Percentiles rank a stretch among this genome's conserved stretches.
phyloP scores from a whole-genome alignment of 2,797 vertebrate genomes.

The Lepidocolaptes lacrymiger region DNA sequence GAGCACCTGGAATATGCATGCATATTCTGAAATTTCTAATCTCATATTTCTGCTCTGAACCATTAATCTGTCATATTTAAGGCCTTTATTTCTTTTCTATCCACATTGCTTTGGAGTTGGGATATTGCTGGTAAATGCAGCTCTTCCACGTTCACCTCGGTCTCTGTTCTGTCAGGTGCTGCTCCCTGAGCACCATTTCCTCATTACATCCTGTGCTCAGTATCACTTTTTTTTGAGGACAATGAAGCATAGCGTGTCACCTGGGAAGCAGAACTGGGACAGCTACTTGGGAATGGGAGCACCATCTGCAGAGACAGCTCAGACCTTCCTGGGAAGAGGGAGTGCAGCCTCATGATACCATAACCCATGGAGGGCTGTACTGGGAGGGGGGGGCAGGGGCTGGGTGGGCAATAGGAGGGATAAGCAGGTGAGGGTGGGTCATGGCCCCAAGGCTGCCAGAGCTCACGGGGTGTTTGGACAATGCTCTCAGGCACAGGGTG shows the following conservation, averaged over 20 bases:
- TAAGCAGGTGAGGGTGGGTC: not conserved
- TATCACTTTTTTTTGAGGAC: not conserved
- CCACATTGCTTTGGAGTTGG: not conserved
- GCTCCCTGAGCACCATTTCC: not conserved
- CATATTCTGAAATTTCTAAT: slow-evolving; percentile 41
- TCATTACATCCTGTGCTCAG: not conserved
- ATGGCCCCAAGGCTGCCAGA: not conserved
- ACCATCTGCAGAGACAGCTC: not conserved
- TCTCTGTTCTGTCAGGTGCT: not conserved
- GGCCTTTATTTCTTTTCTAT: not conserved
- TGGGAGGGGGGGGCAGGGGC: not conserved
- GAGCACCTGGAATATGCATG: slow-evolving; percentile 34
- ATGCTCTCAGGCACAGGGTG: not conserved
- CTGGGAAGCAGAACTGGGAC: not conserved
- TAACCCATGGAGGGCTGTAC: not conserved
- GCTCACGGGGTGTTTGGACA: not conserved
- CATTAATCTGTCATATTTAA: slow-evolving; percentile 47
- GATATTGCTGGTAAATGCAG: not conserved
- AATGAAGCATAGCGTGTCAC: not conserved
- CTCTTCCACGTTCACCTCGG: fast-evolving
- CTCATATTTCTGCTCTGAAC: slow-evolving; percentile 33
- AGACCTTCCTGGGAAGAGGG: not conserved
- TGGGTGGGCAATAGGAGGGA: not conserved
- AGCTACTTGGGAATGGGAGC: not conserved
- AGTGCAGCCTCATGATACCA: not conserved